Evolutionary conservation across 2,797 vertebrate genomes (phyloP), one percentile per base, ranked within the genome.

Genomic region (Lindbergichthys nudifrons): DNA sequence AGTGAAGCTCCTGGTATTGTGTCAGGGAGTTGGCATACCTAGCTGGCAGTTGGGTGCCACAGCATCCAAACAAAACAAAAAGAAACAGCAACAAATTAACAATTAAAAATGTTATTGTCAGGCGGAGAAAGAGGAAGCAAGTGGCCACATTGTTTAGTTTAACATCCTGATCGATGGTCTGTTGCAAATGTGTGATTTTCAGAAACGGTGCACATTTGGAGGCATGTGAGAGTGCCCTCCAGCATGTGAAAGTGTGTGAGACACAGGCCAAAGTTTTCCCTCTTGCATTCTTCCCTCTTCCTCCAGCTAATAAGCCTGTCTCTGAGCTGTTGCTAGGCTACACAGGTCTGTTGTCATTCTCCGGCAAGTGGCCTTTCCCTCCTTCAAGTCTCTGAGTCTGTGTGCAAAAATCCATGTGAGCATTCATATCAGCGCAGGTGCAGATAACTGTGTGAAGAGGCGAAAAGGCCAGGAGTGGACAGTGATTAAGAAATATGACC

Each of bases 291-390:
- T 81, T 85, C 83, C 81, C 81, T 79, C 82, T 67, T 76, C 65
- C 73, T 77, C 45, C 68, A 69, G 78, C 82, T 88, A 92, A 92
- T 90, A 90, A 88, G 89, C 83, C 73, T 51, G 68, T 69, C 88
- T 90, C 78, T 14, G 46, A 90, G 89, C 87, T 93, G 94, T 95
- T 95, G 93, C 94, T 94, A 94, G 90, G 94, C 88, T 92, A 94
- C 92, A 87, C 77, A 69, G 75, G 75, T 90, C 85, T 84, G 88
- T 88, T 91, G 87, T 90, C 91, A 79, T 82, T 81, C 77, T 83
- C 70, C 66, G 66, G 83, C 91, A 92, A 89, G 92, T 92, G 90
- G 88, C 79, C 86, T 91, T 92, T 93, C 88, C 84, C 77, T 75
- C 84, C 70, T 87, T 83, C 67, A 69, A 54, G 70, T 66, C 45